Base-by-base conservation (phyloP, 2,113 vertebrate genomes). In the Oreocharis arfaki region DNA sequence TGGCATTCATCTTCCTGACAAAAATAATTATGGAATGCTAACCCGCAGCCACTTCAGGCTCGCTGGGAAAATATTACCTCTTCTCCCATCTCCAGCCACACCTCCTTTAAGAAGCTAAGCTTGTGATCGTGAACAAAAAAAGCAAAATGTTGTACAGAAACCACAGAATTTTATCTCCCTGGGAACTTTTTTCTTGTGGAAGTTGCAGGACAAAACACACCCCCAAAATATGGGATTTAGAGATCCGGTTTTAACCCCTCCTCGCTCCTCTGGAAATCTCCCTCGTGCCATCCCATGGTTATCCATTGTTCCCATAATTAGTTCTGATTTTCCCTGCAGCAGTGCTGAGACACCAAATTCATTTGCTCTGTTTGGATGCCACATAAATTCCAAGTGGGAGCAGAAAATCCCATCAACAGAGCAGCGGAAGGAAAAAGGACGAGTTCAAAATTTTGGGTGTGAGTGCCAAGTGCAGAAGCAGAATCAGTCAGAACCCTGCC, bases 1-100 rank as follows among this genome's bases (percentile, higher is more conserved):
- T 89, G 93, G 87, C 87, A 96, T 97, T 94, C 87, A 74, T 97
- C 95, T 96, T 95, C 8, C 35, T 95, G 97, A 95, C 94, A 94
- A 96, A 94, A 97, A 88, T 93, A 96, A 94, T 96, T 84, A 94
- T 1, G 42, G 90, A 71, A 96, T 84, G 85, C 35, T 79, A 63
- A 96, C 90, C 92, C 76, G 82, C 94, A 94, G 75, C 18, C 2
- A 23, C 79, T 84, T 76, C 75, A 39, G 44, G 44, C 59, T 85
- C 2, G 0, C 4, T 4, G 17, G 73, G 59, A 21, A 41, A 79
- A 86, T 79, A 90, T 35, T 9, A 9, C 52, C 69, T 11, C 4
- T 0, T 32, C 75, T 74, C 59, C 75, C 49, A 41, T 41, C 91
- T 32, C 84, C 85, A 80, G 76, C n/a, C 64, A 52, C 56, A 75